phyloP scores from a whole-genome alignment of 2,113 vertebrate genomes.

The Sturnira hondurensis region DNA sequence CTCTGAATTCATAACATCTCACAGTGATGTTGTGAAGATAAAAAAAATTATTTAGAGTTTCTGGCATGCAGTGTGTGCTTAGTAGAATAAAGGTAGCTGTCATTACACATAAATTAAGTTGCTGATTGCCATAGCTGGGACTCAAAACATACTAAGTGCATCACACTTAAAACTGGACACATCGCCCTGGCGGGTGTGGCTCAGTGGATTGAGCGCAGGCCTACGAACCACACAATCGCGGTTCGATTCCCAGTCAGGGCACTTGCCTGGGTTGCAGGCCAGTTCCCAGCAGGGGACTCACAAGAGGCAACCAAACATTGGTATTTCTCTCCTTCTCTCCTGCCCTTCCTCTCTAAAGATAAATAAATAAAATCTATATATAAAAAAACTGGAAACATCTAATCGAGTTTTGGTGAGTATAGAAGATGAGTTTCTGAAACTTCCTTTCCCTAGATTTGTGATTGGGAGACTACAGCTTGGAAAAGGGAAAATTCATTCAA shows the following conservation, averaged over 20 bases:
- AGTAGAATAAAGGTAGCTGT: neutral
- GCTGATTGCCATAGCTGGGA: neutral
- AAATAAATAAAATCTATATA: no score
- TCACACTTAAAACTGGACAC: neutral
- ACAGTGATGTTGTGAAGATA: neutral
- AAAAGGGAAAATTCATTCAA: neutral
- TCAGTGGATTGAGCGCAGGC: no score
- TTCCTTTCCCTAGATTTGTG: neutral
- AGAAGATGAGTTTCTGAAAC: neutral
- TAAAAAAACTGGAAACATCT: neutral
- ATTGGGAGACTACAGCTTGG: neutral
- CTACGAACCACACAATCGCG: no score
- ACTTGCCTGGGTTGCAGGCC: no score
- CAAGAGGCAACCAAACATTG: no score
- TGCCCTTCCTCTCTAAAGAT: no score
- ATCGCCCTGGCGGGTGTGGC: no score
- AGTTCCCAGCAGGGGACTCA: no score
- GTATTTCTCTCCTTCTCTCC: no score
- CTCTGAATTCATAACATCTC: neutral
- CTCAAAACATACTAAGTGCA: neutral
- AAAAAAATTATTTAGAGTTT: neutral
- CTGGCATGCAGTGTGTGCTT: neutral
- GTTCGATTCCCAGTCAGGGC: no score
- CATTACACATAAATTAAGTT: neutral
- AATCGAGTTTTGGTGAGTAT: neutral